Evolutionary conservation across 2,888 invertebrate genomes (phyloP).

Genomic region (Brachyptera risi): DNA sequence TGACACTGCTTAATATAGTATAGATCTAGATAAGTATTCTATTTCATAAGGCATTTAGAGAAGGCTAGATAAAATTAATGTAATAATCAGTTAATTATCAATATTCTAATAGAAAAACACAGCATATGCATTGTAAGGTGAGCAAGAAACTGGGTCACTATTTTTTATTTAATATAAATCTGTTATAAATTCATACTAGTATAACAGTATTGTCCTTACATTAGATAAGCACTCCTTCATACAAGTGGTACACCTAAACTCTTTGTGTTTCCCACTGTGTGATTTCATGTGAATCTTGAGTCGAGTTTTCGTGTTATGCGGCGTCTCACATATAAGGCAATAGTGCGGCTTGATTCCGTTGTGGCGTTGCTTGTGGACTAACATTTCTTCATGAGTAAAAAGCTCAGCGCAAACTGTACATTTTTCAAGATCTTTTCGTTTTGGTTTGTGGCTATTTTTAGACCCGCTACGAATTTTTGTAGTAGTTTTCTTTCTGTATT

Average conservation of each 20-base stretch:
- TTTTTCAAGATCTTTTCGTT: conserved; percentile 5
- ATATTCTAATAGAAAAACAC: too few relatives aligned
- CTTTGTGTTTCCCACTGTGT: conserved; percentile 25
- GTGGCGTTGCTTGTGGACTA: conserved; percentile 20
- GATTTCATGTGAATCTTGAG: conserved; percentile 26
- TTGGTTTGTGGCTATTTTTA: neutral
- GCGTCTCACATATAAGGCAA: conserved; percentile 19
- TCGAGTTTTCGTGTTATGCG: conserved; percentile 22
- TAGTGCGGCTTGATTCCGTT: conserved; percentile 22
- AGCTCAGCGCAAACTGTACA: conserved; percentile 26
- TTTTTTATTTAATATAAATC: too few relatives aligned
- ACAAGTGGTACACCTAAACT: conserved; percentile 27
- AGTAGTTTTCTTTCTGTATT: neutral
- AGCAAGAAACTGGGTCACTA: too few relatives aligned
- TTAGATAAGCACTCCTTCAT: conserved; percentile 27
- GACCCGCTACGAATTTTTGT: neutral
- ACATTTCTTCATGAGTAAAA: conserved; percentile 16
- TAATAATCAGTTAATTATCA: too few relatives aligned
- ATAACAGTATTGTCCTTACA: too few relatives aligned
- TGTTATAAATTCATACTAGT: too few relatives aligned
- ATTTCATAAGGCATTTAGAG: too few relatives aligned
- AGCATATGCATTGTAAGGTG: too few relatives aligned
- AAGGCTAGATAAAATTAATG: too few relatives aligned
- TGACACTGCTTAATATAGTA: too few relatives aligned
- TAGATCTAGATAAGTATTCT: too few relatives aligned